These are phyloP conservation scores for Barypeithes pellucidus DNA, from an alignment of 2,888 invertebrate species.

Conservation along the genomic window DNA sequence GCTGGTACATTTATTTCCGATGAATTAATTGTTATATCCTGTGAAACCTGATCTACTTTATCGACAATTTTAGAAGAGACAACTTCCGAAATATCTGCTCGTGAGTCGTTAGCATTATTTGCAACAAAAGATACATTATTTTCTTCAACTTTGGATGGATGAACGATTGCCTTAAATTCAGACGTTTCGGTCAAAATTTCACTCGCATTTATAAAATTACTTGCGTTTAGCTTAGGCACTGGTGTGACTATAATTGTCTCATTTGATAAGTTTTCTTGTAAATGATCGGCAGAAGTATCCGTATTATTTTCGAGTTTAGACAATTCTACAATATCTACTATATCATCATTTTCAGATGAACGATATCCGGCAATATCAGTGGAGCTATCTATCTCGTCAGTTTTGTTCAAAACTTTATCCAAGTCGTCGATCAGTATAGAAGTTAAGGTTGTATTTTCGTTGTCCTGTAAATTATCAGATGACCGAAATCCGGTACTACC, in stretches of 20 bases:
- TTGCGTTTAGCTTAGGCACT: not conserved
- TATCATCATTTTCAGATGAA: not conserved
- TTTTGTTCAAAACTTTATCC: not conserved
- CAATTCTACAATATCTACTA: too few relatives aligned
- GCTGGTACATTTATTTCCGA: too few relatives aligned
- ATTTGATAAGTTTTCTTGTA: not conserved
- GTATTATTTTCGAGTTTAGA: not conserved
- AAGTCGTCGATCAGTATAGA: not conserved
- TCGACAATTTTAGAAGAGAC: too few relatives aligned
- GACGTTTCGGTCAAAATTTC: not conserved
- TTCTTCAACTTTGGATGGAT: not conserved
- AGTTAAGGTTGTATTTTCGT: not conserved
- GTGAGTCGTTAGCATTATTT: too few relatives aligned
- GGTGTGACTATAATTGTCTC: not conserved
- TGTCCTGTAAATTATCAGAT: not conserved
- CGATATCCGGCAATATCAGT: not conserved
- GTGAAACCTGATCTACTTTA: too few relatives aligned
- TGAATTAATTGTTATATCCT: too few relatives aligned
- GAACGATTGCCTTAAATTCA: not conserved
- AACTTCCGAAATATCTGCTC: too few relatives aligned
- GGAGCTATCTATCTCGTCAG: not conserved
- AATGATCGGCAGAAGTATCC: not conserved
- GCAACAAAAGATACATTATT: too few relatives aligned
- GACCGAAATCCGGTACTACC: not conserved
- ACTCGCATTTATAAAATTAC: not conserved